These are phyloP conservation scores for Peromyscus maniculatus DNA, from an alignment of 2,113 vertebrate genomes.

Conservation along the genomic window DNA sequence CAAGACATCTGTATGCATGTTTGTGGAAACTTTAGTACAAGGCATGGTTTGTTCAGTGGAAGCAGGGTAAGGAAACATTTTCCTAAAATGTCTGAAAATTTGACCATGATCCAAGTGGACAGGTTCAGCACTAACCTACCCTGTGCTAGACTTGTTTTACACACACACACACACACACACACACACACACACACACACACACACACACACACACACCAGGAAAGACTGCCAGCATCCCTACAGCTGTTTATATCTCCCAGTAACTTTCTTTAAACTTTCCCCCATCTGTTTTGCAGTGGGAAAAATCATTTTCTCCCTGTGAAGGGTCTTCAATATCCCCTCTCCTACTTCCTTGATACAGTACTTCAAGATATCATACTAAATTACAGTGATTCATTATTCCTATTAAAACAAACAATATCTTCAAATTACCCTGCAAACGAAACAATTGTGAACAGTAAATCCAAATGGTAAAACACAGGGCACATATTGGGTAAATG, in stretches of 20 bases:
- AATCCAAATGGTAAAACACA: slow-evolving; percentile 86
- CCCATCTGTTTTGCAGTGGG: slow-evolving; percentile 76
- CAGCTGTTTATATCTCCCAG: slow-evolving; percentile 66
- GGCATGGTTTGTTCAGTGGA: background rate
- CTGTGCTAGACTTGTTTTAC: slow-evolving; percentile 33
- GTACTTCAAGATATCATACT: slow-evolving; percentile 78
- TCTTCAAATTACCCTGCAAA: slow-evolving; percentile 87
- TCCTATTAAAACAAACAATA: slow-evolving; percentile 90
- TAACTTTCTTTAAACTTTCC: slow-evolving; percentile 74
- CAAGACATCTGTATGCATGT: background rate
- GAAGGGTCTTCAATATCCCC: slow-evolving; percentile 44
- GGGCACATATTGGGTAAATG: slow-evolving; percentile 86
- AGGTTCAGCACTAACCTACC: background rate
- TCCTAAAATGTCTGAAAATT: background rate
- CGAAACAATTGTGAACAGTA: slow-evolving; percentile 87
- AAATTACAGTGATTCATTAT: slow-evolving; percentile 90
- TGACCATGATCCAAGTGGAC: background rate
- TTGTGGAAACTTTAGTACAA: background rate
- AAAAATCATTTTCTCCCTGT: slow-evolving; percentile 76
- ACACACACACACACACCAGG: background rate
- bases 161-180: background rate
- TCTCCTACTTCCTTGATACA: slow-evolving; percentile 24
- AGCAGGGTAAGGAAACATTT: background rate
- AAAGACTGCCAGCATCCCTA: background rate
- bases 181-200: background rate